These are phyloP conservation scores for Microcebus ravelobensis DNA, from an alignment of 2,113 vertebrate genomes.

Conservation along the genomic window DNA sequence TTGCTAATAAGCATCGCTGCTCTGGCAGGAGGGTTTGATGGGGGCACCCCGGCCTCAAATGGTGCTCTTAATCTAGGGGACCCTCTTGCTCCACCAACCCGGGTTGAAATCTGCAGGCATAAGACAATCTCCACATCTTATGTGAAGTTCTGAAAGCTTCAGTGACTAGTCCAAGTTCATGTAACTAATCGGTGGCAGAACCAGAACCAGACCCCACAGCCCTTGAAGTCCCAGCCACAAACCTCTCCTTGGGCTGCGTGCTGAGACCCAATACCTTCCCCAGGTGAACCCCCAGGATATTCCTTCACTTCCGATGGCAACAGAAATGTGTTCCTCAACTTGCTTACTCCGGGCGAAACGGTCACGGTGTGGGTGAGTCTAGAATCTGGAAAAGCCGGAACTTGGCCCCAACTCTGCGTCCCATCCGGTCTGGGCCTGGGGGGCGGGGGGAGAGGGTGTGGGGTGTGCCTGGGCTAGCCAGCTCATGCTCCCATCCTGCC, in stretches of 20 bases:
- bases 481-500: neutral
- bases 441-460: rapidly evolving
- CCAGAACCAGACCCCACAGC: neutral
- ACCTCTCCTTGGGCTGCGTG: rapidly evolving
- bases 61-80: neutral
- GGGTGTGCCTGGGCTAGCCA: too few species aligned
- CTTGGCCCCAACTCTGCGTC: neutral
- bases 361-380: rapidly evolving
- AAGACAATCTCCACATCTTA: too few species aligned
- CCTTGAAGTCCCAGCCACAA: rapidly evolving
- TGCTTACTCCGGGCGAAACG: too few species aligned
- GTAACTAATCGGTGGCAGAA: rapidly evolving
- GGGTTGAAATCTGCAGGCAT: neutral
- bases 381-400: neutral
- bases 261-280: rapidly evolving
- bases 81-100: neutral
- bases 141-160: neutral
- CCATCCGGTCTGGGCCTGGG: neutral
- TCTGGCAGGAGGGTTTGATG: rapidly evolving
- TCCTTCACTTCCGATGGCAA: rapidly evolving
- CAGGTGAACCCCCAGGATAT: rapidly evolving
- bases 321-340: neutral
- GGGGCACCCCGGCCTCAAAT: rapidly evolving
- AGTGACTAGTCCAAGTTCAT: too few species aligned
- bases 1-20: rapidly evolving